Evolutionary conservation across 2,113 vertebrate species (phyloP), one percentile per base, ranked within the genome.

Genomic region (Mugil cephalus): DNA sequence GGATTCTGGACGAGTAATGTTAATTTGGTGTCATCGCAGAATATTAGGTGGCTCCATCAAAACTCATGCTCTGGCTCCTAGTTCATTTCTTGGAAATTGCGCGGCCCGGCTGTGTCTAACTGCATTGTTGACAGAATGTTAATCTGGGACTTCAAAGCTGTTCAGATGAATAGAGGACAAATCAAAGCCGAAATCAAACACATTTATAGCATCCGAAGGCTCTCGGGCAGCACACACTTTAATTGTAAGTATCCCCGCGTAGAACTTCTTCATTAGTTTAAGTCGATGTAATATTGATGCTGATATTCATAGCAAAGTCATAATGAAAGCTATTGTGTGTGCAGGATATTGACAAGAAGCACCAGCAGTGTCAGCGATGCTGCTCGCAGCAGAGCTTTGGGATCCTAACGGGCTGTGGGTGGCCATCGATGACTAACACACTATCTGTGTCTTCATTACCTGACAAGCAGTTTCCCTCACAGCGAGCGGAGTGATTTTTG

Each of bases 311-410:
- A 77, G 82, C 52, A 61, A 56, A 85, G 69, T 75, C 72, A 62
- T 74, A 74, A 88, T 75, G 58, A 80, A 52, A 54, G 54, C 14
- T 43, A 45, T 9, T 47, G 56, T 75, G 54, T 77, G 60, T 59
- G 74, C 53, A 79, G 69, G 69, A 68, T 73, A 69, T 84, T 74
- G 87, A 86, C 64, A 65, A 64, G 50, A 17, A 65, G 62, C 46
- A 47, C 58, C 68, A 65, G 60, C 65, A 59, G 73, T 65, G 86
- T 88, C 62, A 58, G 75, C 35, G 4, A 14, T 72, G 62, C 50
- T 53, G 40, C 77, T 69, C 54, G 73, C 66, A 50, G 63, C 70
- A 35, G 61, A 80, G 72, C 74, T 68, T 59, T 55, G 62, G 77
- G 52, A 61, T 72, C 50, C 68, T 62, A 39, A 75, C 40, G 58